Percentiles rank a stretch among this genome's conserved stretches.
phyloP scores from a whole-genome alignment of 2,888 invertebrate genomes.

The Caenorhabditis sp. region DNA sequence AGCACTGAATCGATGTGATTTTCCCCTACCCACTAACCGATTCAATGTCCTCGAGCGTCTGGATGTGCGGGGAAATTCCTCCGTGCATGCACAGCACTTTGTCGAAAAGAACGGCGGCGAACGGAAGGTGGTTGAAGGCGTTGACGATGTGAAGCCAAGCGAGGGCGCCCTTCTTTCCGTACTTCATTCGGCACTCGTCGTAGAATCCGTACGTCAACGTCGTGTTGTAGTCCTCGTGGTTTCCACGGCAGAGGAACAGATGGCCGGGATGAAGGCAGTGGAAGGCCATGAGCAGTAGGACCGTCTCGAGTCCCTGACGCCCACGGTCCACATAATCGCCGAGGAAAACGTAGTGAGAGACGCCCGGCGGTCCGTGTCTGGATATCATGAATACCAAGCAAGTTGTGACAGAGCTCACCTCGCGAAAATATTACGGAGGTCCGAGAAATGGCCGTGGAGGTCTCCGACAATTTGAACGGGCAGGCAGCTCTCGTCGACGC shows the following conservation, averaged over 20 bases:
- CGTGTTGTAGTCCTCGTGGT: slow-evolving; percentile 75
- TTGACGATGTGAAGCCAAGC: slow-evolving; percentile 69
- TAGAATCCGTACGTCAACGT: slow-evolving; percentile 74
- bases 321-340: slow-evolving; percentile 69
- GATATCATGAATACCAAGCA: neutral
- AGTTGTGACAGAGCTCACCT: slow-evolving; percentile 41
- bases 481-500: slow-evolving; percentile 51
- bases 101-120: slow-evolving; percentile 66
- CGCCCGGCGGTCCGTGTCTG: slow-evolving; percentile 40
- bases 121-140: slow-evolving; percentile 72
- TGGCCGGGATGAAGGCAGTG: slow-evolving; percentile 68
- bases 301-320: slow-evolving; percentile 59
- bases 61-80: slow-evolving; percentile 70
- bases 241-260: slow-evolving; percentile 68
- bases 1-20: neutral
- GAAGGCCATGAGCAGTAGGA: slow-evolving; percentile 51
- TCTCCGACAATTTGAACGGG: slow-evolving; percentile 71
- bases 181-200: slow-evolving; percentile 69
- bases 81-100: slow-evolving; percentile 75
- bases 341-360: slow-evolving; percentile 58
- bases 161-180: slow-evolving; percentile 51
- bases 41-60: slow-evolving; percentile 62
- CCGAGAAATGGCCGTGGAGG: slow-evolving; percentile 73
- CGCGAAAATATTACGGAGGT: slow-evolving; percentile 66
- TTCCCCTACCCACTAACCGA: neutral